Conservation (phyloP, 2,797 vertebrate species). For the Mus spretus region DNA sequence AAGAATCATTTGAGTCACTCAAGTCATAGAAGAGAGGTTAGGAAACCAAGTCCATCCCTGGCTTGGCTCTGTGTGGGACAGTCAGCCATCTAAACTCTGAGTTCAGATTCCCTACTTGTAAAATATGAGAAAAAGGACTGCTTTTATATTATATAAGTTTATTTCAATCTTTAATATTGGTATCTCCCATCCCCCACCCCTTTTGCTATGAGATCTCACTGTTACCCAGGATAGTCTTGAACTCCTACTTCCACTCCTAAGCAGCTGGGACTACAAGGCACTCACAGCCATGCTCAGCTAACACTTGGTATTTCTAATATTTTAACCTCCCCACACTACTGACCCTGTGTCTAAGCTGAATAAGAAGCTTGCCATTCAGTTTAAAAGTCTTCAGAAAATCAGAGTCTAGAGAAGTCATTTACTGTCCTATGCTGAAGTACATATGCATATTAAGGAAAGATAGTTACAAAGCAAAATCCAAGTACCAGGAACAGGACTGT, state of each 20-base stretch:
- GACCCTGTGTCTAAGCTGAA: neutral
- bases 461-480: constrained; percentile 31
- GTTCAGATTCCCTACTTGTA: neutral
- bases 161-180: neutral
- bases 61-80: neutral
- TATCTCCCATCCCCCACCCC: neutral
- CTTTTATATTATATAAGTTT: neutral
- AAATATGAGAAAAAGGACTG: neutral
- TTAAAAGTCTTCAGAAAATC: constrained; percentile 24
- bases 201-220: neutral
- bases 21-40: neutral
- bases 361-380: neutral
- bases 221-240: neutral
- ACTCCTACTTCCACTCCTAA: neutral
- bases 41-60: neutral
- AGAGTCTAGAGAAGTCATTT: neutral
- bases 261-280: neutral
- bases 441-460: neutral
- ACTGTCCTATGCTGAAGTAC: neutral
- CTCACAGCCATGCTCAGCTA: neutral
- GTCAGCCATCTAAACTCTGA: neutral
- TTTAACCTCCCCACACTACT: neutral
- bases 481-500: neutral
- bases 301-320: neutral
- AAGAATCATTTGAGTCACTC: neutral